A percentile compares a stretch with the other conserved stretches of the same genome.
Evolutionary conservation across 1,140 invertebrate species (phyloP).

Genomic region (Lordiphosa stackelbergi): DNA sequence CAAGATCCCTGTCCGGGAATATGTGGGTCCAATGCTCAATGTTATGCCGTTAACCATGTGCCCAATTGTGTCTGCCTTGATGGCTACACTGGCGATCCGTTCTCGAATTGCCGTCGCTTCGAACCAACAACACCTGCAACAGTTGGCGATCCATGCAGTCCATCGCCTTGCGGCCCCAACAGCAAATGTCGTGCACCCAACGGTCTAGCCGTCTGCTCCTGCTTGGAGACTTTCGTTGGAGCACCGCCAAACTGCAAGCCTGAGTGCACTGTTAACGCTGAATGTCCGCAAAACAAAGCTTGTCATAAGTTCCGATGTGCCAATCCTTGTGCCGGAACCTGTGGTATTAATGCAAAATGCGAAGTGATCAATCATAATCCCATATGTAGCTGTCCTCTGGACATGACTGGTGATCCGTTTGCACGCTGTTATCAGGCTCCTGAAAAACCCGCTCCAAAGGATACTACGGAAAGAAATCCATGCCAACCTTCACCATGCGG

Average conservation of each 20-base stretch:
- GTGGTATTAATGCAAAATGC: constrained; percentile 84
- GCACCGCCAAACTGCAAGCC: constrained; percentile 84
- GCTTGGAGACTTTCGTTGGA: constrained; percentile 84
- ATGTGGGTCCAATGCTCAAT: constrained; percentile 86
- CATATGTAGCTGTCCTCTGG: constrained; percentile 84
- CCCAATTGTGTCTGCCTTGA: constrained; percentile 85
- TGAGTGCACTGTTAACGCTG: constrained; percentile 85
- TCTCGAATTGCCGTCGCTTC: constrained; percentile 82
- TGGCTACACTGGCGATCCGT: constrained; percentile 88
- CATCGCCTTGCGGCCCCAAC: constrained; percentile 89
- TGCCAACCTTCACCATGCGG: constrained; percentile 90
- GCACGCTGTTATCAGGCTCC: constrained; percentile 80
- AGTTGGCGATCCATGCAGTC: constrained; percentile 82
- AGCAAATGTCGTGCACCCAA: constrained; percentile 85
- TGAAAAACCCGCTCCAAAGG: constrained; percentile 57
- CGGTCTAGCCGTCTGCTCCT: constrained; percentile 87
- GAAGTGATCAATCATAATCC: constrained; percentile 86
- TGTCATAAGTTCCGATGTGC: constrained; percentile 86
- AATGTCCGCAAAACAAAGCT: constrained; percentile 83
- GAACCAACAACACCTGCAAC: constrained; percentile 80
- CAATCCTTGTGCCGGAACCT: constrained; percentile 84
- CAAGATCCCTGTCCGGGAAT: constrained; percentile 86
- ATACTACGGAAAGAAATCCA: constrained; percentile 80
- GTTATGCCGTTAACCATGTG: constrained; percentile 85
- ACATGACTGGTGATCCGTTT: constrained; percentile 87